These are phyloP conservation scores for Callospermophilus lateralis DNA, from an alignment of 2,113 vertebrate genomes.

Conservation along the genomic window DNA sequence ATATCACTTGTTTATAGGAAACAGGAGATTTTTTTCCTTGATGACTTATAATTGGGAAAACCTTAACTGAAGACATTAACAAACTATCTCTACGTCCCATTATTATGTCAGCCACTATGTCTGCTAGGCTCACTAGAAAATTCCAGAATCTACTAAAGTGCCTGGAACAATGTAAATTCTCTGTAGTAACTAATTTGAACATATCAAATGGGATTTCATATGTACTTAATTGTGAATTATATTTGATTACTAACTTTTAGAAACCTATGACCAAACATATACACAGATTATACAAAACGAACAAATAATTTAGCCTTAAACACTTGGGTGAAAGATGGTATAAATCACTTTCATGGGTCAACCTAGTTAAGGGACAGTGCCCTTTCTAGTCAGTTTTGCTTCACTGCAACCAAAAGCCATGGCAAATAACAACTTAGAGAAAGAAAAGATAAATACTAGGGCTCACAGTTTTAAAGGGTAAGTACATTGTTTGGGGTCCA, in stretches of 20 bases:
- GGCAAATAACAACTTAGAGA: too few species aligned
- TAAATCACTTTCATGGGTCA: not conserved
- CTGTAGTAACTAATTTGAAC: not conserved
- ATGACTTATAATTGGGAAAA: not conserved
- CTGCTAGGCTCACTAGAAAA: not conserved
- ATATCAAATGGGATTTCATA: not conserved
- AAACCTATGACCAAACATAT: not conserved
- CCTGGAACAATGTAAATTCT: not conserved
- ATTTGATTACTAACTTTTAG: not conserved
- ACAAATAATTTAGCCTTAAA: not conserved
- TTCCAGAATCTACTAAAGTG: not conserved
- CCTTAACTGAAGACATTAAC: not conserved
- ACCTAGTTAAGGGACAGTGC: not conserved
- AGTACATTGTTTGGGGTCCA: too few species aligned
- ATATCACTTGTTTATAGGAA: not conserved
- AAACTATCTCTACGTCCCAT: not conserved
- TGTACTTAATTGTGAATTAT: not conserved
- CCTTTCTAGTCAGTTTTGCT: too few species aligned
- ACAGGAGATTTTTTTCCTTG: not conserved
- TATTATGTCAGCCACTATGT: not conserved
- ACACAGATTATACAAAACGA: not conserved
- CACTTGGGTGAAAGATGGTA: not conserved
- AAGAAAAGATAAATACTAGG: too few species aligned
- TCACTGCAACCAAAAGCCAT: too few species aligned
- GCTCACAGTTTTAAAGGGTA: too few species aligned